A percentile compares a stretch with the other conserved stretches of the same genome.
These are phyloP conservation scores for Achlya flavicornis DNA, from an alignment of 2,888 invertebrate species.

Conservation along the genomic window DNA sequence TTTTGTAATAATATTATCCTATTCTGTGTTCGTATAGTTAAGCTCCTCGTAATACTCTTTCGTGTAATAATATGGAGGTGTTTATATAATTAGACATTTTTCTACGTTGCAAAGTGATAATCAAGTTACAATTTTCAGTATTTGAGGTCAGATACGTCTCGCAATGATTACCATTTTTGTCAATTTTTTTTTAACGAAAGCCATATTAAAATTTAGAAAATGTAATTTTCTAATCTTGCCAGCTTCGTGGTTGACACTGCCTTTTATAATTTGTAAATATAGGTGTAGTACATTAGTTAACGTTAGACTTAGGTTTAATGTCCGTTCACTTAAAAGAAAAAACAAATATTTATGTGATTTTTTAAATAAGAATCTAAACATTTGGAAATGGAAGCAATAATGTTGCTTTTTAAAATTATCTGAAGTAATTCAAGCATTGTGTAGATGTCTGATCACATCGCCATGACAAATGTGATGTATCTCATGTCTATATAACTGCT, in stretches of 20 bases:
- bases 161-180: slow-evolving; percentile 60
- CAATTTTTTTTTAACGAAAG: slow-evolving; percentile 62
- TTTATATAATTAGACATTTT: slow-evolving; percentile 27
- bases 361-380: slow-evolving; percentile 14
- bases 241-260: slow-evolving; percentile 81
- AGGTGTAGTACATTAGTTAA: slow-evolving; percentile 47
- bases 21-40: slow-evolving; percentile 58
- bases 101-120: slow-evolving; percentile 35
- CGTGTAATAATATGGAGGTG: slow-evolving; percentile 21
- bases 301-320: slow-evolving; percentile 22
- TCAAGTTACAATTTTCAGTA: slow-evolving; percentile 40
- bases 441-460: slow-evolving; percentile 82
- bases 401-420: slow-evolving; percentile 13
- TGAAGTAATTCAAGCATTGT: slow-evolving; percentile 53
- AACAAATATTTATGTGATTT: slow-evolving; percentile 13
- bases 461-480: slow-evolving; percentile 64
- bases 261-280: slow-evolving; percentile 78
- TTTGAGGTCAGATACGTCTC: slow-evolving; percentile 35
- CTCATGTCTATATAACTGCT: slow-evolving; percentile 80
- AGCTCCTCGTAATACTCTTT: slow-evolving; percentile 52
- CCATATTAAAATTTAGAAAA: slow-evolving; percentile 82
- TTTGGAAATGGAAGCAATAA: slow-evolving; percentile 8
- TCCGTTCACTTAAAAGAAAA: slow-evolving; percentile 19
- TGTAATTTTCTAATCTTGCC: slow-evolving; percentile 78
- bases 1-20: slow-evolving; percentile 64